These are phyloP conservation scores for Ormyrus pomaceus DNA, from an alignment of 2,888 invertebrate genomes.

Conservation along the genomic window DNA sequence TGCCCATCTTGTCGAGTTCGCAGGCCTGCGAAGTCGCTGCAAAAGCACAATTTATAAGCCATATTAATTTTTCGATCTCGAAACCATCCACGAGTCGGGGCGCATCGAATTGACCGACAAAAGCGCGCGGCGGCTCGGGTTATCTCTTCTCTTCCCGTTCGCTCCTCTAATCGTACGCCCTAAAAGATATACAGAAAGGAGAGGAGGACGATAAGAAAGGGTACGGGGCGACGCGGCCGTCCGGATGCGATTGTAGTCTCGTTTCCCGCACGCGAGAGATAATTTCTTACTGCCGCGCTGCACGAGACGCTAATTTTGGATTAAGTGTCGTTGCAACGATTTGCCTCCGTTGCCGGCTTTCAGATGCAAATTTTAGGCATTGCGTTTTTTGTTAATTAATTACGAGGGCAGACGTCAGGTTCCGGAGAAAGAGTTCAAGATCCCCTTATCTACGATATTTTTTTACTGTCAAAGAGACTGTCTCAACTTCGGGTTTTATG, in stretches of 20 bases:
- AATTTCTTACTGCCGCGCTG: constrained; percentile 9
- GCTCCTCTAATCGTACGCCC: constrained; percentile 35
- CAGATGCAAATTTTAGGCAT: too few relatives aligned
- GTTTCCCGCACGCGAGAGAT: constrained; percentile 40
- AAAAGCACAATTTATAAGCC: constrained; percentile 18
- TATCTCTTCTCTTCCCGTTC: constrained; percentile 17
- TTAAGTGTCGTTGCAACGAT: background rate
- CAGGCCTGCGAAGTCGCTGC: constrained; percentile 73
- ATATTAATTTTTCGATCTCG: background rate
- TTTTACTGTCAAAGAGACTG: too few relatives aligned
- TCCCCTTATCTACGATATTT: too few relatives aligned
- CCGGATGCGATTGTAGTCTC: constrained; percentile 50
- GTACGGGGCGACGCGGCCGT: constrained; percentile 30
- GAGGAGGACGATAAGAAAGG: constrained; percentile 49
- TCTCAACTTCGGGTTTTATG: too few relatives aligned
- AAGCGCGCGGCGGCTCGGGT: constrained; percentile 15
- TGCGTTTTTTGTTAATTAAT: background rate
- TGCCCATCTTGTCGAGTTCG: constrained; percentile 78
- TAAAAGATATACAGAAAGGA: constrained; percentile 50
- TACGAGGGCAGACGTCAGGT: too few relatives aligned
- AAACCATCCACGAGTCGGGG: too few relatives aligned
- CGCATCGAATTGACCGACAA: too few relatives aligned
- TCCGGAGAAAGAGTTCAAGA: too few relatives aligned
- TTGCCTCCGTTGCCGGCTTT: too few relatives aligned
- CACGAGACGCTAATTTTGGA: constrained; percentile 42